Conservation (phyloP, 2,888 invertebrate species). For the Calliopum simillimum region DNA sequence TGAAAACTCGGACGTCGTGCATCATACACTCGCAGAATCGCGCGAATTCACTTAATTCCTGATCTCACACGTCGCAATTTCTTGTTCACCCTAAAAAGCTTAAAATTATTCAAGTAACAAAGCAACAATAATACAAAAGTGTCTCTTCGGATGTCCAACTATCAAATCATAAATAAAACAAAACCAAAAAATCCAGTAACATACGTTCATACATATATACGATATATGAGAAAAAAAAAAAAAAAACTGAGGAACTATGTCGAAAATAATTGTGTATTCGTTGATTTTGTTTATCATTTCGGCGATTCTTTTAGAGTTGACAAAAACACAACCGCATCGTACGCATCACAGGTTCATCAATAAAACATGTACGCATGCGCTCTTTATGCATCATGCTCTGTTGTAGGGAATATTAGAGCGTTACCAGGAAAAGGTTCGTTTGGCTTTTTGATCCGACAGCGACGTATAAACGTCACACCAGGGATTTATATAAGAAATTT, state of each 20-base stretch:
- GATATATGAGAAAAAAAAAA: slow-evolving; percentile 3
- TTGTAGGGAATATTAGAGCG: too few relatives aligned
- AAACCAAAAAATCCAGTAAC: slow-evolving; percentile 28
- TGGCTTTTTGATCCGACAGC: too few relatives aligned
- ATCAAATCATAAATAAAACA: slow-evolving; percentile 43
- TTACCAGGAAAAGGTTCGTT: too few relatives aligned
- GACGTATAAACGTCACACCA: too few relatives aligned
- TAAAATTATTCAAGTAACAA: slow-evolving; percentile 9
- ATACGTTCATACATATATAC: neutral
- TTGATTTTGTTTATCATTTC: slow-evolving; percentile 56
- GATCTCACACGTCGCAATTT: slow-evolving; percentile 63
- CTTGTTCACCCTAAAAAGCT: neutral
- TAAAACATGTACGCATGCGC: slow-evolving; percentile 59
- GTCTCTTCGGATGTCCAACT: slow-evolving; percentile 40
- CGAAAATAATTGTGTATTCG: slow-evolving; percentile 37
- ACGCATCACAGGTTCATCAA: slow-evolving; percentile 61
- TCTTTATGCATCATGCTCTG: neutral
- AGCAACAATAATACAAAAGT: slow-evolving; percentile 38
- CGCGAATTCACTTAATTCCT: slow-evolving; percentile 63
- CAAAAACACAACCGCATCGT: slow-evolving; percentile 40
- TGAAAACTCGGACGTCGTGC: slow-evolving; percentile 40
- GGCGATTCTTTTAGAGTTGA: slow-evolving; percentile 49
- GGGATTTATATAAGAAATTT: too few relatives aligned
- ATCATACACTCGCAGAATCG: neutral
- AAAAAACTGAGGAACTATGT: neutral